A percentile compares a stretch with the other conserved stretches of the same genome.
phyloP scores from a whole-genome alignment of 2,113 vertebrate genomes.

The Empidonax alnorum region DNA sequence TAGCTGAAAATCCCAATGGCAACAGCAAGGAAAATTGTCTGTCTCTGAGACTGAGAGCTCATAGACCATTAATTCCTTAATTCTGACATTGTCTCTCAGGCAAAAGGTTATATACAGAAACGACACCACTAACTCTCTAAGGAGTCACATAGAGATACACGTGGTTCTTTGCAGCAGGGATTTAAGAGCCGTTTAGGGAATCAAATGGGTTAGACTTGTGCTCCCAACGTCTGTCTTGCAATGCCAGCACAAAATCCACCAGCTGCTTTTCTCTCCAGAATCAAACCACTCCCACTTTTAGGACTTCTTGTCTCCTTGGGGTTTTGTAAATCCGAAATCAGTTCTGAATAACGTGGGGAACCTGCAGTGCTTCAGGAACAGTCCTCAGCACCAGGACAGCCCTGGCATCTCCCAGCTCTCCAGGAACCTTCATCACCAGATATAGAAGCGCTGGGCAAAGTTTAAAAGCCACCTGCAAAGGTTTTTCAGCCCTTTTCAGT shows the following conservation, averaged over 20 bases:
- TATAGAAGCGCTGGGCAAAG: background rate
- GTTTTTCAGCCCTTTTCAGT: background rate
- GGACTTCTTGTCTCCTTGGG: background rate
- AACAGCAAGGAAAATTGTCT: background rate
- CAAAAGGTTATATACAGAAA: background rate
- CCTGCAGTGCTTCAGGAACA: background rate
- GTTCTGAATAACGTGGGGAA: background rate
- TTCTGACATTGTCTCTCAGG: background rate
- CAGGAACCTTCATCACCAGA: background rate
- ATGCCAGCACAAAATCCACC: background rate
- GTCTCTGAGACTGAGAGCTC: too few species aligned
- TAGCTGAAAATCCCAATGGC: background rate
- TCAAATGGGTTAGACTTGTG: fast-evolving
- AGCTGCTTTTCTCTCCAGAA: fast-evolving
- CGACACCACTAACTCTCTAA: background rate
- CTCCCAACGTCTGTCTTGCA: fast-evolving
- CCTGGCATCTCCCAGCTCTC: background rate
- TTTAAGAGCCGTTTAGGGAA: background rate
- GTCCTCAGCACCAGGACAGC: background rate
- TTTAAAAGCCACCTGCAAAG: background rate
- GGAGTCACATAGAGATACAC: fast-evolving
- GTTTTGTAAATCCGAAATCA: background rate
- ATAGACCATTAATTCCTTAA: background rate
- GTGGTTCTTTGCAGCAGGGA: background rate
- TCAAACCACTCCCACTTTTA: background rate